phyloP scores from a whole-genome alignment of 2,888 invertebrate species.

The Epinotia nisella region DNA sequence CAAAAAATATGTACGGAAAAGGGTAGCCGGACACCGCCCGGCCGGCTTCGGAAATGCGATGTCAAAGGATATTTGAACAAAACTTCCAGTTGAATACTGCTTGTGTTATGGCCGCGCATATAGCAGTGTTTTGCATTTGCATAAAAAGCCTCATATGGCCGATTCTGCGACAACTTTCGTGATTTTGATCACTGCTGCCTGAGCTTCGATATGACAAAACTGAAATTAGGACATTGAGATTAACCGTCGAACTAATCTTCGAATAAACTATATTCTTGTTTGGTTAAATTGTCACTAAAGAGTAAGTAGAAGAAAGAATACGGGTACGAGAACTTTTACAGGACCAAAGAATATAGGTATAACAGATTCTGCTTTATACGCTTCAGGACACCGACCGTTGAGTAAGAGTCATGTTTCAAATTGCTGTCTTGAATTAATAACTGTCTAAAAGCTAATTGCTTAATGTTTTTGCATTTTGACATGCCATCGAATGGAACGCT shows the following conservation, averaged over 20 bases:
- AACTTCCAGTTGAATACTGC: slow-evolving; percentile 35
- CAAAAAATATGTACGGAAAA: slow-evolving; percentile 71
- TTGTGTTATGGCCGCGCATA: slow-evolving; percentile 21
- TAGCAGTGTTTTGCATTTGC: slow-evolving; percentile 24
- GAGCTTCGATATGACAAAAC: not conserved
- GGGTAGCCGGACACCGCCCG: slow-evolving; percentile 54
- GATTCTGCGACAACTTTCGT: not conserved
- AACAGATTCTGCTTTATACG: not conserved
- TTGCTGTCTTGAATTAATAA: too few relatives aligned
- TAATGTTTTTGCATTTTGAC: too few relatives aligned
- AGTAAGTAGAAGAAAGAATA: not conserved
- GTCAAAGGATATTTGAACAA: slow-evolving; percentile 41
- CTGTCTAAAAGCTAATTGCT: not conserved
- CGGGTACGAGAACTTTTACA: not conserved
- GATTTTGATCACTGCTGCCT: not conserved
- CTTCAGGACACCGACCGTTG: not conserved
- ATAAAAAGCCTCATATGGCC: slow-evolving; percentile 3
- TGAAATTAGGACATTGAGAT: not conserved
- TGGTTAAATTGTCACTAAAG: not conserved
- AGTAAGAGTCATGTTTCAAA: not conserved
- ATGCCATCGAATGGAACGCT: not conserved
- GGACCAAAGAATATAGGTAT: too few relatives aligned
- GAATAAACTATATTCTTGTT: not conserved
- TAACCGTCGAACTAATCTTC: not conserved
- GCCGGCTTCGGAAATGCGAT: slow-evolving; percentile 36